These are phyloP conservation scores for Anguilla obscura DNA, from an alignment of 2,797 vertebrate genomes.

Conservation along the genomic window DNA sequence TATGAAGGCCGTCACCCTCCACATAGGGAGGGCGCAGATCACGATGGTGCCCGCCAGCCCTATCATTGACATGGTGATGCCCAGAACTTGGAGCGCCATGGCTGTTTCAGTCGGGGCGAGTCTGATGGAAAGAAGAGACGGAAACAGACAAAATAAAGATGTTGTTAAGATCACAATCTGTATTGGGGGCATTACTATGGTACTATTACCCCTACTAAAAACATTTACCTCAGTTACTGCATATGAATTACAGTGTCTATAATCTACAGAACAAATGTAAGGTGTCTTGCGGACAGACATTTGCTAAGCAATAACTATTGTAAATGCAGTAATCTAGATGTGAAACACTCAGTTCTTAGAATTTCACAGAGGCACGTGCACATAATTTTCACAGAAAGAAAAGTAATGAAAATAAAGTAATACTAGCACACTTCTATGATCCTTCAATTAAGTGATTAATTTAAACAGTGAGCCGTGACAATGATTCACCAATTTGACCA, in stretches of 20 bases:
- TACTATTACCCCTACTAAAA: not conserved
- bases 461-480: no score
- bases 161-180: not conserved
- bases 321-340: not conserved
- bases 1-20: conserved; percentile 84
- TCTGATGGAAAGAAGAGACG: conserved; percentile 37
- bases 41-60: conserved; percentile 80
- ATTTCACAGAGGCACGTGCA: no score
- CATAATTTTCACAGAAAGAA: no score
- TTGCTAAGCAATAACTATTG: not conserved
- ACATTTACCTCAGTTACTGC: not conserved
- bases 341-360: not conserved
- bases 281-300: not conserved
- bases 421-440: no score
- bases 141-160: not conserved
- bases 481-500: no score
- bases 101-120: conserved; percentile 24
- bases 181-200: not conserved
- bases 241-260: not conserved
- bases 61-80: conserved; percentile 72
- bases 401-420: no score
- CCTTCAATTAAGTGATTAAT: no score
- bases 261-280: not conserved
- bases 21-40: conserved; percentile 83
- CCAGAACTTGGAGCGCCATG: conserved; percentile 78